Conservation (phyloP, 2,113 vertebrate species). For the Emberiza fucata region DNA sequence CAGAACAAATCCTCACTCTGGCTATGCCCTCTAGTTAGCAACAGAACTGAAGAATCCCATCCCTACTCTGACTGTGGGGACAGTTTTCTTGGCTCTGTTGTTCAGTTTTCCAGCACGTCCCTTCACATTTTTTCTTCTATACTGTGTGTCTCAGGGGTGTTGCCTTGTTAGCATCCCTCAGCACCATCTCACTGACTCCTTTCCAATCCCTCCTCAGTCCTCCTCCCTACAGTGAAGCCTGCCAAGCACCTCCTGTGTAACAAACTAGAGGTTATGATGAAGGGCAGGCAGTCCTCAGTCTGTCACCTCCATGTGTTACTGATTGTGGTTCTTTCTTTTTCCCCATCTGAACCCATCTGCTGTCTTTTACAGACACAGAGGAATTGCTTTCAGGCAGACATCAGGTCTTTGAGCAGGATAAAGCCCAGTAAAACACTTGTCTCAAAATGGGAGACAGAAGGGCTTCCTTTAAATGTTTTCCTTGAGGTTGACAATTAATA, state of each 20-base stretch:
- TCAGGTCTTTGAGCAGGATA: background rate
- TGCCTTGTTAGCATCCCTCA: background rate
- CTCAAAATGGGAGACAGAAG: background rate
- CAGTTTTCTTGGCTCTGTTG: background rate
- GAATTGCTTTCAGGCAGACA: background rate
- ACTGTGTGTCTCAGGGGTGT: background rate
- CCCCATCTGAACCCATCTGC: background rate
- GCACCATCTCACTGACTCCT: background rate
- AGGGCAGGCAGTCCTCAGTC: background rate
- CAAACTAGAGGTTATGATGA: background rate
- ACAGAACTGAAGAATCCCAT: background rate
- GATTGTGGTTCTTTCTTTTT: background rate
- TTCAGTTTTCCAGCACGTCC: background rate
- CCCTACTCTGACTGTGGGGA: background rate
- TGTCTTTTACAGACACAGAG: background rate
- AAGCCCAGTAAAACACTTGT: background rate
- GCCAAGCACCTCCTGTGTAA: background rate
- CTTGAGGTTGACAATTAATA: slow-evolving; percentile 9
- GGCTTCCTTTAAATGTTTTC: background rate
- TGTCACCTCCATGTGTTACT: slow-evolving; percentile 20
- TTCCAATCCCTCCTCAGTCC: background rate
- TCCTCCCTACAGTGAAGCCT: background rate
- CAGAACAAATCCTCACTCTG: background rate
- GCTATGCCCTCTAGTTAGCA: background rate
- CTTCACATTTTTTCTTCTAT: background rate